Conservation (phyloP, 2,888 invertebrate genomes). For the Tetranychus piercei region DNA sequence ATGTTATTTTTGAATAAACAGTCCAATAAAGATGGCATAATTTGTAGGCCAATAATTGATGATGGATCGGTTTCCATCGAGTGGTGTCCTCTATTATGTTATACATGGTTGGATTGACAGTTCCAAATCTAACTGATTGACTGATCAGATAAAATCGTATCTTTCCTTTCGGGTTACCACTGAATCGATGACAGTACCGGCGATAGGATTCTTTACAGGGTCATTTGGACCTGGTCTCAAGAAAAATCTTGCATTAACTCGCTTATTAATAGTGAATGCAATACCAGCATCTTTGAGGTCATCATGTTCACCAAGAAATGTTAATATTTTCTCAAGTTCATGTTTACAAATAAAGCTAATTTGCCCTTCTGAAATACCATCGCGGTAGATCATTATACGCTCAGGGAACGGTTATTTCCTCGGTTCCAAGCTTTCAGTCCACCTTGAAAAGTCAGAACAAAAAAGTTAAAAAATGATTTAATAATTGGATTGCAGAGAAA, state of each 20-base stretch:
- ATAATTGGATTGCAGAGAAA: neutral
- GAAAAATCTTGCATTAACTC: no score
- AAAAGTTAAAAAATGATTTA: no score
- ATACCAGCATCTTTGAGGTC: constrained; percentile 6
- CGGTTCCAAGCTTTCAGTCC: constrained; percentile 40
- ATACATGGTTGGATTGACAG: constrained; percentile 74
- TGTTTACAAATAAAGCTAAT: constrained; percentile 53
- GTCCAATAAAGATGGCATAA: constrained; percentile 71
- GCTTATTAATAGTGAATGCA: constrained; percentile 61
- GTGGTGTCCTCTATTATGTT: constrained; percentile 60
- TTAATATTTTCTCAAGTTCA: constrained; percentile 44
- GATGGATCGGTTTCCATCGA: constrained; percentile 42
- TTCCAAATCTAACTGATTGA: constrained; percentile 68
- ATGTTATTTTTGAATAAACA: no score
- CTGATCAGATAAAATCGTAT: constrained; percentile 79
- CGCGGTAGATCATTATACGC: constrained; percentile 65
- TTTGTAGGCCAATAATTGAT: constrained; percentile 64
- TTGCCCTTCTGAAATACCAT: constrained; percentile 73
- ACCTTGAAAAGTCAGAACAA: constrained; percentile 27
- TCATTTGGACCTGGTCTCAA: constrained; percentile 30
- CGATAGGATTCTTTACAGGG: constrained; percentile 56
- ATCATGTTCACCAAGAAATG: neutral
- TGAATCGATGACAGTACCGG: constrained; percentile 73
- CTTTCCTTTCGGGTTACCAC: constrained; percentile 46
- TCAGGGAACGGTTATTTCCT: constrained; percentile 42